Evolutionary conservation across 2,797 vertebrate species (phyloP).

Genomic region (Crossoptilon crossoptilon): DNA sequence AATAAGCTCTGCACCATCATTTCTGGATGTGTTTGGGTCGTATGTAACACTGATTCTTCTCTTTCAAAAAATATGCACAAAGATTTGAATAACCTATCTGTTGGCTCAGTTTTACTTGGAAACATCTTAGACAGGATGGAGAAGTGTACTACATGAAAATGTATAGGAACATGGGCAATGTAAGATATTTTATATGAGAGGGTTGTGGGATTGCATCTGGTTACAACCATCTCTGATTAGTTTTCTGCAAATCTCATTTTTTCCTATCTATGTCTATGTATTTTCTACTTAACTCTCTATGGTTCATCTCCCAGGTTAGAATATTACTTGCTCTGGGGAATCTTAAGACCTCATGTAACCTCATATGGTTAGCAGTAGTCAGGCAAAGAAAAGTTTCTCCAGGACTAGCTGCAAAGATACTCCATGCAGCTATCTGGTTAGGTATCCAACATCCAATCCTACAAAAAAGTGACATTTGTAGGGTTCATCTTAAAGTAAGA

Average conservation of each 20-base stretch:
- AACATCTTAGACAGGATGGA: neutral
- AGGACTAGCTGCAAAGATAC: neutral
- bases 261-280: neutral
- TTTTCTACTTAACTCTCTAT: neutral
- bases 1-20: neutral
- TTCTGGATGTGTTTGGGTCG: neutral
- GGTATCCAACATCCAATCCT: neutral
- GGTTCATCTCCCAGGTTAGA: neutral
- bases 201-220: neutral
- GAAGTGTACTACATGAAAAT: neutral
- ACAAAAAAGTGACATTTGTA: neutral
- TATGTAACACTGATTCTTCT: neutral
- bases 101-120: neutral
- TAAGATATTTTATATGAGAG: neutral
- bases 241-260: neutral
- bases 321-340: neutral
- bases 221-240: neutral
- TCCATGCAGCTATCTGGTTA: fast-evolving
- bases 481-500: neutral
- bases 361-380: neutral
- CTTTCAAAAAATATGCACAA: neutral
- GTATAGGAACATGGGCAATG: too few species aligned
- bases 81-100: neutral
- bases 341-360: neutral
- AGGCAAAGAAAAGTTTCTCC: neutral